phyloP scores from a whole-genome alignment of 2,888 invertebrate genomes.

The Pachycephus smyrnensis region DNA sequence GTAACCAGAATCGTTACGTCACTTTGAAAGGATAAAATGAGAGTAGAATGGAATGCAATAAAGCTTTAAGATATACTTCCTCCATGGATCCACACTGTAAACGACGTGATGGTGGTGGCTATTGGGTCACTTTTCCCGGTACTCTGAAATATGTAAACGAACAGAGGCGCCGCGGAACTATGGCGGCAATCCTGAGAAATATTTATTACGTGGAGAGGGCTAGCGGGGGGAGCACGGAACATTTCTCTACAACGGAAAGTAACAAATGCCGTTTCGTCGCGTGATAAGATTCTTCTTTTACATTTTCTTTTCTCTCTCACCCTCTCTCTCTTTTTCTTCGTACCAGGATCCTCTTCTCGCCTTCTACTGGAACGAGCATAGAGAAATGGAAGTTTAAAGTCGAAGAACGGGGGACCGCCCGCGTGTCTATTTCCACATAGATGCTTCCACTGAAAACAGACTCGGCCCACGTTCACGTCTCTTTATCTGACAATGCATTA shows the following conservation, averaged over 20 bases:
- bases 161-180: neutral
- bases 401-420: constrained; percentile 10
- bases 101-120: neutral
- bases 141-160: neutral
- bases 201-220: neutral
- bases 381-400: neutral
- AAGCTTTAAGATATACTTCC: neutral
- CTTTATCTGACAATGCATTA: constrained; percentile 38
- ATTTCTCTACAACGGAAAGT: neutral
- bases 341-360: neutral
- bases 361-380: neutral
- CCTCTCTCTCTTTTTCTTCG: neutral
- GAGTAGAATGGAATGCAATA: neutral
- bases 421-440: constrained; percentile 1
- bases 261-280: constrained; percentile 3
- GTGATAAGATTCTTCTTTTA: neutral
- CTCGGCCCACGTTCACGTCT: constrained; percentile 11
- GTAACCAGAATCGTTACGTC: neutral
- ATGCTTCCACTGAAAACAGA: neutral
- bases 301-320: neutral
- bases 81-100: neutral
- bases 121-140: neutral
- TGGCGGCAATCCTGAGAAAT: neutral
- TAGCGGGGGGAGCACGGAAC: neutral
- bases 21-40: neutral